These are phyloP conservation scores for Disparrhopalites patrizii DNA, from an alignment of 2,888 invertebrate genomes.

Conservation along the genomic window DNA sequence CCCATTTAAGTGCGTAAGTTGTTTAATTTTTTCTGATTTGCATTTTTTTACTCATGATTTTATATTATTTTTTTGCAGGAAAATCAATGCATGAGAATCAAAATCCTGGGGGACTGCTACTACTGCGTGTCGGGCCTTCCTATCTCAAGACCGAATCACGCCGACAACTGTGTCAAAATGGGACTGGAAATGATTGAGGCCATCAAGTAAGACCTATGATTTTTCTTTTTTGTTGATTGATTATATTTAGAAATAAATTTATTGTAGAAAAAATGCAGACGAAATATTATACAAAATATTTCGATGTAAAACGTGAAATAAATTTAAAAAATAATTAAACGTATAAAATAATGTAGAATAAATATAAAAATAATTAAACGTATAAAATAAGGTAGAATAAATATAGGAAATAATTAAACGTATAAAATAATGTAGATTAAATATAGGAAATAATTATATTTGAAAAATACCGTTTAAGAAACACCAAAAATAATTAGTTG, in stretches of 20 bases:
- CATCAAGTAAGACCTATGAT: constrained; percentile 64
- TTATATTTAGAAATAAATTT: background rate
- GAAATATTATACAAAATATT: background rate
- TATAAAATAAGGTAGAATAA: no score
- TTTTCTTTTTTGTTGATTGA: background rate
- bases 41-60: no score
- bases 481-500: background rate
- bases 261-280: background rate
- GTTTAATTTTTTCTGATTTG: no score
- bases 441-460: no score
- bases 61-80: constrained; percentile 63
- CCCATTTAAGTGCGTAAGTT: no score
- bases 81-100: constrained; percentile 92
- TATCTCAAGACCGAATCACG: constrained; percentile 86
- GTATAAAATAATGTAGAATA: no score
- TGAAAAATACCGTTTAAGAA: no score
- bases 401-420: background rate
- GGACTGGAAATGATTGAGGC: constrained; percentile 94
- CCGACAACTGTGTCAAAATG: constrained; percentile 93
- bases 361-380: no score
- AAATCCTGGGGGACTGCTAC: constrained; percentile 93
- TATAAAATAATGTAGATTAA: no score
- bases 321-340: background rate
- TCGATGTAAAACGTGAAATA: no score
- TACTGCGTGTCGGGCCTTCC: constrained; percentile 93